Evolutionary conservation across 2,888 invertebrate species (phyloP).

Genomic region (Athalia rosae): DNA sequence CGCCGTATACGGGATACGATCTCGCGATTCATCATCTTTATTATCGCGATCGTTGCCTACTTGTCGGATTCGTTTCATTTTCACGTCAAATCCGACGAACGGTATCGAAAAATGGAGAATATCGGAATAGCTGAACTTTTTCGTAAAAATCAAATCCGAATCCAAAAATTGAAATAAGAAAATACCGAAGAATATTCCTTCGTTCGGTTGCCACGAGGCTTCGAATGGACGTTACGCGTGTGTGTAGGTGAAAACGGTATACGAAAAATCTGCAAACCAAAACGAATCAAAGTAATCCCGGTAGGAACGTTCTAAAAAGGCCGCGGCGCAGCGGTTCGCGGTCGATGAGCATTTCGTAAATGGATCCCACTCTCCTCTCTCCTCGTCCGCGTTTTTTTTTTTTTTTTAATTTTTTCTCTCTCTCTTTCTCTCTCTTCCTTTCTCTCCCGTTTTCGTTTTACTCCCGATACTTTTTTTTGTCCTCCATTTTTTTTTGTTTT

Average conservation of each 20-base stretch:
- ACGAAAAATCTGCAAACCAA: slow-evolving; percentile 71
- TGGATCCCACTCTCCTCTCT: slow-evolving; percentile 61
- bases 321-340: slow-evolving; percentile 54
- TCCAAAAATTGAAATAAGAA: too few relatives aligned
- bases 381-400: slow-evolving; percentile 48
- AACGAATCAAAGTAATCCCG: slow-evolving; percentile 72
- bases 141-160: too few relatives aligned
- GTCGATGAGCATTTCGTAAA: slow-evolving; percentile 73
- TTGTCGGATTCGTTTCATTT: too few relatives aligned
- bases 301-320: slow-evolving; percentile 66
- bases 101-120: too few relatives aligned
- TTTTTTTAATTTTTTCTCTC: slow-evolving; percentile 44
- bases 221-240: background rate
- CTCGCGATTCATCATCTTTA: background rate
- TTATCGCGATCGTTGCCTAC: too few relatives aligned
- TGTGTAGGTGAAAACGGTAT: slow-evolving; percentile 46
- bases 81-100: too few relatives aligned
- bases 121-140: too few relatives aligned
- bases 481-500: slow-evolving; percentile 52
- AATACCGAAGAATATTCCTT: too few relatives aligned
- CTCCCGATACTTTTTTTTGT: slow-evolving; percentile 54
- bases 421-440: slow-evolving; percentile 49
- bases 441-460: slow-evolving; percentile 43
- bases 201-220: too few relatives aligned
- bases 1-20: background rate